phyloP scores from a whole-genome alignment of 2,113 vertebrate species.

The Psilopogon haemacephalus region DNA sequence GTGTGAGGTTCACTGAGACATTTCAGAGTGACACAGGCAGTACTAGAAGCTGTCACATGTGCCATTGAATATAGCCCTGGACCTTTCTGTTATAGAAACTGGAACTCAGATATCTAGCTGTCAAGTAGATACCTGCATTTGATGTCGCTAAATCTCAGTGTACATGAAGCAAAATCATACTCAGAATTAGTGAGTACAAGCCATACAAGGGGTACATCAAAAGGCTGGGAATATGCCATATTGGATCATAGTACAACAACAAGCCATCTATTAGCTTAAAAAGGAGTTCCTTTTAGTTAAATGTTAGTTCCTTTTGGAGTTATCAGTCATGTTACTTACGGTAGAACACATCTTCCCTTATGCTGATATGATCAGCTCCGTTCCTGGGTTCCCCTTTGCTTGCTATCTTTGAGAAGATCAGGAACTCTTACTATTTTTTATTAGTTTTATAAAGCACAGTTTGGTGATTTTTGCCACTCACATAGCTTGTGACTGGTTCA shows the following conservation, averaged over 20 bases:
- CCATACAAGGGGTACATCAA: fast-evolving
- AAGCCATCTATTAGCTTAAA: not conserved
- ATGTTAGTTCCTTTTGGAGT: not conserved
- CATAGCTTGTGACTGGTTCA: not conserved
- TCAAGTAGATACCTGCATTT: not conserved
- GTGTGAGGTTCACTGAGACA: fast-evolving
- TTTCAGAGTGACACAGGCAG: not conserved
- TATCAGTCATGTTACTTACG: not conserved
- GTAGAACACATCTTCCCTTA: not conserved
- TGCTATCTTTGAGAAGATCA: not conserved
- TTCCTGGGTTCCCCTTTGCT: not conserved
- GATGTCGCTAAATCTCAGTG: not conserved
- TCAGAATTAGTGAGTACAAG: not conserved
- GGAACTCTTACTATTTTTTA: not conserved
- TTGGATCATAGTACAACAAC: not conserved
- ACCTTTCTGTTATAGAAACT: not conserved
- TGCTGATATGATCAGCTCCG: not conserved
- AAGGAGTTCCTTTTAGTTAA: not conserved
- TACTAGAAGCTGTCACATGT: not conserved
- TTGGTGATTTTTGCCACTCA: not conserved
- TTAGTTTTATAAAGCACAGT: not conserved
- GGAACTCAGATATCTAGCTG: not conserved
- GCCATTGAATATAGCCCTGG: fast-evolving
- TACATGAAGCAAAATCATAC: not conserved
- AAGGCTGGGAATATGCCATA: not conserved